phyloP scores from a whole-genome alignment of 2,797 vertebrate genomes.

The Manis javanica region DNA sequence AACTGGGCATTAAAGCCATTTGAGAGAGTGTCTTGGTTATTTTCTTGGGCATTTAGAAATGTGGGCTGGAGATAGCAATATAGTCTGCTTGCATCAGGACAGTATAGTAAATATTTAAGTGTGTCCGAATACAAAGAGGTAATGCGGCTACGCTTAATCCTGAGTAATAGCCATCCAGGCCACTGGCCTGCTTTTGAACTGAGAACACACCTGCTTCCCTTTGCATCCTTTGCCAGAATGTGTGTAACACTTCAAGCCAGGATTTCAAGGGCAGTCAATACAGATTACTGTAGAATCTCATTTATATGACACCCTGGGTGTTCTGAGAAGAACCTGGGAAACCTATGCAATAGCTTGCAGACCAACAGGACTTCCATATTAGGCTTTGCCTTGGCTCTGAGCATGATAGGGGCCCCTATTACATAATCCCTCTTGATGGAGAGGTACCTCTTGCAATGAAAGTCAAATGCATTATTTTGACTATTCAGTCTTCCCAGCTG shows the following conservation, averaged over 20 bases:
- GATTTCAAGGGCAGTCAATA: conserved; percentile 78
- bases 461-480: conserved; percentile 80
- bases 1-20: conserved; percentile 30
- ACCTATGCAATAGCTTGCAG: conserved; percentile 65
- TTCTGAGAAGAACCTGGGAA: conserved; percentile 80
- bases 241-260: conserved; percentile 68
- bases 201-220: conserved; percentile 74
- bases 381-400: conserved; percentile 66
- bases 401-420: conserved; percentile 41
- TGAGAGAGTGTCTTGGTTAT: conserved; percentile 46
- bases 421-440: conserved; percentile 83
- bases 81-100: conserved; percentile 34
- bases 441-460: conserved; percentile 77
- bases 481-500: conserved; percentile 80
- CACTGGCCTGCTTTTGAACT: conserved; percentile 69
- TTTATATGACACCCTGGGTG: conserved; percentile 78
- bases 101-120: conserved; percentile 67
- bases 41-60: conserved; percentile 63
- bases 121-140: conserved; percentile 62
- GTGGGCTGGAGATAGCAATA: not conserved
- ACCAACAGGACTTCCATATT: conserved; percentile 69
- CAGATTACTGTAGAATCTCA: conserved; percentile 74
- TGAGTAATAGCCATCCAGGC: conserved; percentile 62
- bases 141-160: conserved; percentile 72
- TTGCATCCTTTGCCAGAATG: conserved; percentile 77